Evolutionary conservation across 1,140 invertebrate genomes (phyloP), one percentile per base, ranked within the genome.

Genomic region (Aphaenogaster floridana): DNA sequence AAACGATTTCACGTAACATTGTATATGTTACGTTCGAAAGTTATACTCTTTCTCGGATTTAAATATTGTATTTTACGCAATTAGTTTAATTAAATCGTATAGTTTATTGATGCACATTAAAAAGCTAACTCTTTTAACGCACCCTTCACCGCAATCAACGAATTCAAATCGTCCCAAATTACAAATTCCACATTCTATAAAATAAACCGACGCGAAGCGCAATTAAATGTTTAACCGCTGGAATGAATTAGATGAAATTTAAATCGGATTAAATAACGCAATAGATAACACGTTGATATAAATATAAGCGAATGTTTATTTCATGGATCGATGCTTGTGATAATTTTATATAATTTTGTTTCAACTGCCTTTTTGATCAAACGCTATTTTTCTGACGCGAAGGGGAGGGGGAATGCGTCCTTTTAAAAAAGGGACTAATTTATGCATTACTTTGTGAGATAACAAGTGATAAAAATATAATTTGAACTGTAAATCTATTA

Each of bases 331-430:
- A 34, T 50, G 36, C 8, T 81, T 45, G 52, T 2, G 52, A 69
- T 54, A 68, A 80, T 48, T 57, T 81, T 71, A 69, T 81, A 45
- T 21, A n/a, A 71, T 81, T 81, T 52, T 81, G 9, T 39, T 57
- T 57, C 15, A 57, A 71, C 71, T 71, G 13, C 39, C 15, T 21
- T 39, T 39, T 50, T 21, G 42, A 28, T 66, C 15, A 8, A 17
- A 0, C 39, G 3, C 5, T 57, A 48, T 64, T 77, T 61, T 21
- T 45, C 64, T 13, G n/a, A n/a, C 17, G 11, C n/a, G 39, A n/a
- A 8, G 34, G 4, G 6, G 28, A 42, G 17, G 2, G 13, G 8
- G 5, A 48, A 13, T 0, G n/a, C 17, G 0, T 79, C 21, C 2
- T 63, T 34, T 11, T 7, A 61, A 77, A 61, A 36, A 79, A 17